These are phyloP conservation scores for Drosophila nebulosa DNA, from an alignment of 1,140 invertebrate genomes.

Conservation along the genomic window DNA sequence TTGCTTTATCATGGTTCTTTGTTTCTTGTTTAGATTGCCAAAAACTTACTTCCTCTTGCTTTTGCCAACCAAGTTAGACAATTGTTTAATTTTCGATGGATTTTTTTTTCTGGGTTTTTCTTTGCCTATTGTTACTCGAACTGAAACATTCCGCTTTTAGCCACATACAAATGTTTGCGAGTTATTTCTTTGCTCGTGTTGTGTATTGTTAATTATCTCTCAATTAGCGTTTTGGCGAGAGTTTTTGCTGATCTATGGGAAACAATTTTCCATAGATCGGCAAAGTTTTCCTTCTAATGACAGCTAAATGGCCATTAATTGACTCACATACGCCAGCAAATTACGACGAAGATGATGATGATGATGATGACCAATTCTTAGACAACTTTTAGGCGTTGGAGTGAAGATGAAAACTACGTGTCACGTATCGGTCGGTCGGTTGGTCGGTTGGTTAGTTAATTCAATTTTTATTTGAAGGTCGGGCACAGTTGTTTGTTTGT, in stretches of 20 bases:
- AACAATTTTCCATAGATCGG: constrained; percentile 30
- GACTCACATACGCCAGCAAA: constrained; percentile 21
- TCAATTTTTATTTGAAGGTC: constrained; percentile 45
- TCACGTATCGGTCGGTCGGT: constrained; percentile 16
- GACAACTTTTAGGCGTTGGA: constrained; percentile 10
- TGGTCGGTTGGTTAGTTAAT: too few relatives aligned
- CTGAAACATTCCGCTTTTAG: neutral
- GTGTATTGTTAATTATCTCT: constrained; percentile 10
- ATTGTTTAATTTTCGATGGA: neutral
- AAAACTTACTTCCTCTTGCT: too few relatives aligned
- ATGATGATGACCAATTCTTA: neutral
- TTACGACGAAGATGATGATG: neutral
- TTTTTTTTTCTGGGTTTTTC: neutral
- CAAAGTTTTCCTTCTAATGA: constrained; percentile 41
- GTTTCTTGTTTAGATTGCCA: too few relatives aligned
- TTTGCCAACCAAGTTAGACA: neutral
- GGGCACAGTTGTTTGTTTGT: constrained; percentile 16
- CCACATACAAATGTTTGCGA: neutral
- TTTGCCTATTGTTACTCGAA: constrained; percentile 1
- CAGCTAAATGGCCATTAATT: constrained; percentile 62
- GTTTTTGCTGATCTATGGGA: constrained; percentile 16
- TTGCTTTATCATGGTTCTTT: too few relatives aligned
- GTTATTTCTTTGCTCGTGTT: constrained; percentile 1
- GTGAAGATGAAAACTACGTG: neutral
- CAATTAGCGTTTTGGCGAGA: constrained; percentile 32